Base-by-base conservation (phyloP, 2,888 invertebrate genomes). In the Brachylomia viminalis region DNA sequence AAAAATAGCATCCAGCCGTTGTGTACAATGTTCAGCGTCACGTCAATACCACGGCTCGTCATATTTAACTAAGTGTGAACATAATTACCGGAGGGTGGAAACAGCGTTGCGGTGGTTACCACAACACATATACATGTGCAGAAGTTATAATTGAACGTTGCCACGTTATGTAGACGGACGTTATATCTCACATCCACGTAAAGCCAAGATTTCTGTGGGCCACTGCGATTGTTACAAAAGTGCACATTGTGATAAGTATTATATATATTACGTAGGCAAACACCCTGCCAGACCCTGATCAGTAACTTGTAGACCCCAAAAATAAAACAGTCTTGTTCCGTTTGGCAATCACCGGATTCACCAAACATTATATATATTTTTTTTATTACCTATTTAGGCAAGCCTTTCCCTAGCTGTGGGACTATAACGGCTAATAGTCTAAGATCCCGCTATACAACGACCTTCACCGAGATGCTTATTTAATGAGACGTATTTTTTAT, bases 31-130 rank as follows among this genome's bases (percentile, higher is more conserved):
- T n/a, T 42, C 70, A 49, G 52, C 65, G 61, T 5, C 81, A 58
- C 77, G 86, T 88, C 86, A 86, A 75, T 79, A 79, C 68, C 86
- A 86, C 70, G 65, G 56, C 64, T 66, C 80, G 72, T 84, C 80
- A 80, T 82, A 86, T 86, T 88, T 86, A 89, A 88, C 85, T 82
- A 84, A 88, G 89, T 90, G 86, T 89, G 86, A 91, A 90, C 87
- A 86, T 86, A 88, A 91, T 90, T 90, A 85, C 70, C 62, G 84
- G 82, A 76, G 83, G 82, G 73, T 71, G 79, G 62, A 49, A 62
- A 82, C 45, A 59, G 52, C 58, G 38, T 27, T 27, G 73, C 49
- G 82, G 42, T 30, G n/a, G 56, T 30, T 52, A 27, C 27, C 45
- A 47, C 64, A 33, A 30, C 27, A 17, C 23, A 17, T 54, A 23